These are phyloP conservation scores for Callinectes sapidus DNA, from an alignment of 2,888 invertebrate species.

Conservation along the genomic window DNA sequence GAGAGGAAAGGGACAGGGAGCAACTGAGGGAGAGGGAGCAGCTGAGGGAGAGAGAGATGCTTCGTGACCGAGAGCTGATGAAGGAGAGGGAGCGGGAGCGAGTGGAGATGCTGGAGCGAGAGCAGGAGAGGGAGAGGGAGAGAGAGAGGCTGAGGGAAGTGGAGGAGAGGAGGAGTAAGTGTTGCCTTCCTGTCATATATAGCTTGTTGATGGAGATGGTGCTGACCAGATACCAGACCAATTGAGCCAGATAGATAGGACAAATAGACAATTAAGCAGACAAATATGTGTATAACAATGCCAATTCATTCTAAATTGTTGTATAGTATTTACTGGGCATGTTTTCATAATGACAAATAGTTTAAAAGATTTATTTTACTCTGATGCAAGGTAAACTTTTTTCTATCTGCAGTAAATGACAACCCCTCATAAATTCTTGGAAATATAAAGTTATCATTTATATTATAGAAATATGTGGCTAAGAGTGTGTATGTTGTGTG, in stretches of 20 bases:
- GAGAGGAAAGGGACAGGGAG: conserved; percentile 66
- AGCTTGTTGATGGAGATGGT: no score
- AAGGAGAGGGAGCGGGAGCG: conserved; percentile 60
- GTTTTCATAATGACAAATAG: no score
- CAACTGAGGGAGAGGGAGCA: conserved; percentile 60
- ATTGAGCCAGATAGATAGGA: neutral
- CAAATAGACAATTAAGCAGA: neutral
- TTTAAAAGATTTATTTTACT: no score
- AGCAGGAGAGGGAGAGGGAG: conserved; percentile 65
- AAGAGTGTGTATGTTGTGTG: no score
- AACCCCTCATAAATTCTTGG: no score
- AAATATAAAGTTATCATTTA: no score
- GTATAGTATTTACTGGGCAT: no score
- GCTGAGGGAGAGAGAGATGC: conserved; percentile 58
- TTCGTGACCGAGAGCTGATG: conserved; percentile 58
- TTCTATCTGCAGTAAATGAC: no score
- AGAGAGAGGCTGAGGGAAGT: conserved; percentile 64
- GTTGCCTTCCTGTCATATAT: neutral
- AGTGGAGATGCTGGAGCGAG: conserved; percentile 50
- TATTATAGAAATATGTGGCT: no score
- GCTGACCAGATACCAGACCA: no score
- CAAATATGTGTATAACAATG: neutral
- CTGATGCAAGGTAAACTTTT: no score
- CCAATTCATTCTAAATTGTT: no score
- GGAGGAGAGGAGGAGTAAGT: conserved; percentile 64